Base-by-base conservation (phyloP, 2,113 vertebrate species). In the Heterotilapia buettikoferi region DNA sequence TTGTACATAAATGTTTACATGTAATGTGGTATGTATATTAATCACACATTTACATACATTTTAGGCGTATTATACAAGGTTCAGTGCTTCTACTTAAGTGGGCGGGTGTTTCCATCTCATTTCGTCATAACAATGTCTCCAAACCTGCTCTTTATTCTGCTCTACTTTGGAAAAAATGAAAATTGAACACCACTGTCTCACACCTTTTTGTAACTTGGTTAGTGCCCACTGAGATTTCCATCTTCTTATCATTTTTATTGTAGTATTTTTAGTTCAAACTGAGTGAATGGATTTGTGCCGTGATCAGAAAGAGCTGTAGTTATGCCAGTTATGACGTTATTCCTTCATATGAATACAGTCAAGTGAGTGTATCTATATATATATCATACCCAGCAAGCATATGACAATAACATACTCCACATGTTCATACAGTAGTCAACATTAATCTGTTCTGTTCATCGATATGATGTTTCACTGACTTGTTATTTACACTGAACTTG, bases 281-380 rank as follows among this genome's bases (percentile, higher is more conserved):
- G 19, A 0, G 6, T n/a, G 0, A 83, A n/a, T 53, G 24, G 13
- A 5, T 1, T 26, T 12, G 0, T 33, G 6, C 40, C 2, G 8
- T 38, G 53, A 18, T 84, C 33, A 80, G 40, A 54, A 56, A 83
- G 0, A 73, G 11, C 18, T 84, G 59, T 47, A 40, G 81, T 83
- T 45, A 80, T 29, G 21, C 5, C 12, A 18, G 43, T 52, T 52
- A 29, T 47, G 24, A 36, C 57, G 63, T 90, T 83, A 89, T 66
- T 9, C n/a, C 13, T 3, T 56, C 26, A 68, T n/a, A 1, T 79
- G 40, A 66, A 24, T 66, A 57, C 52, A 84, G 47, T 85, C 6
- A 76, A 66, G 50, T 40, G 86, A 57, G 36, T 73, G 63, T 83
- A 59, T 57, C 24, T 82, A 68, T 38, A 85, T 43, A 36, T 18